Conservation (phyloP, 2,113 vertebrate genomes). For the Gymnarchus niloticus region DNA sequence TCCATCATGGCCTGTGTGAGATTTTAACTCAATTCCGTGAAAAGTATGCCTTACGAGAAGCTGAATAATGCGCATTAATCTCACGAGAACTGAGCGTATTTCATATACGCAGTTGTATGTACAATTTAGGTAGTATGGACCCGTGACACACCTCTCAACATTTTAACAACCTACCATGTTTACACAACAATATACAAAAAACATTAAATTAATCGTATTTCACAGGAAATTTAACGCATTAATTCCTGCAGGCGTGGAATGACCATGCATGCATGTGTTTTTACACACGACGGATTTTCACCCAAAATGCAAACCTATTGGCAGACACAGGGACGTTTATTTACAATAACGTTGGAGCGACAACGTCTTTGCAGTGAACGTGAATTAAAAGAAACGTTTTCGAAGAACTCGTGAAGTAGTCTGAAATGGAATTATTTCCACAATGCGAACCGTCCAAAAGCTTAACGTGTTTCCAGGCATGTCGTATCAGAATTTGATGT, state of each 20-base stretch:
- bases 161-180: slow-evolving; percentile 12
- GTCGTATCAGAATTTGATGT: slow-evolving; percentile 10
- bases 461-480: not conserved
- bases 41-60: slow-evolving; percentile 18
- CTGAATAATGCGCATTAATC: slow-evolving; percentile 20
- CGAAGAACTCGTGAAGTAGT: slow-evolving; percentile 13
- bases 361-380: slow-evolving; percentile 3
- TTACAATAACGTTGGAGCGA: slow-evolving; percentile 16
- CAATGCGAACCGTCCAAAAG: not conserved
- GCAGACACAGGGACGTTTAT: slow-evolving; percentile 19
- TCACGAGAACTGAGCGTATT: slow-evolving; percentile 23
- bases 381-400: not conserved
- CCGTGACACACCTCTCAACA: slow-evolving; percentile 19
- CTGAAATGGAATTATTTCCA: not conserved
- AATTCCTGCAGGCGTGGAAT: slow-evolving; percentile 19
- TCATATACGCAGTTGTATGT: slow-evolving; percentile 31
- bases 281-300: not conserved
- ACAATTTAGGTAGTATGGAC: slow-evolving; percentile 33
- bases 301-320: slow-evolving; percentile 11
- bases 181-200: slow-evolving; percentile 18
- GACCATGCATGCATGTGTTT: slow-evolving; percentile 11
- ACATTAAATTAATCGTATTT: not conserved
- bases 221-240: slow-evolving; percentile 4
- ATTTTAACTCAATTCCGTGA: slow-evolving; percentile 18
- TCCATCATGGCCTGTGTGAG: slow-evolving; percentile 4